Evolutionary conservation across 2,797 vertebrate genomes (phyloP), one percentile per base, ranked within the genome.

Genomic region (Danionella dracula): DNA sequence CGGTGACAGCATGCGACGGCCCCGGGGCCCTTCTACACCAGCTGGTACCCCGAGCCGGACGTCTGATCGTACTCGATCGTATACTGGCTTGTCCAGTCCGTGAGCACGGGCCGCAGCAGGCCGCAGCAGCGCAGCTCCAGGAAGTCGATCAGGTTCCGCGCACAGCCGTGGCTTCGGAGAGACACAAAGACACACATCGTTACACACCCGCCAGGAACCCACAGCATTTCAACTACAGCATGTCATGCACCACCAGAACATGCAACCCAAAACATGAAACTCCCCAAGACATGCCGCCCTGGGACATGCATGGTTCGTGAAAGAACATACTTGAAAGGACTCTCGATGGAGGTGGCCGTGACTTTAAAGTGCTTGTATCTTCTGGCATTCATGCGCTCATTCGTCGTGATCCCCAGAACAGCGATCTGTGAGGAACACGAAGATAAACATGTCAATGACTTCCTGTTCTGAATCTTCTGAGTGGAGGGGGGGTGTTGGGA

Each of bases 351-450:
- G 2, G 97, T 99, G 66, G 97, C 95, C 27, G 97, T 99, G 78
- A 99, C 95, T 92, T 98, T 99, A 93, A 99, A 98, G 93, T 99
- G 97, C 92, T 99, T 98, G 79, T 99, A 99, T 85, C 97, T 89
- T 81, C 96, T 93, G 46, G 96, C 97, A 72, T 99, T 99, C 97
- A 99, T 99, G 79, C 96, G 92, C 85, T 99, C 96, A 59, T 98
- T 99, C 85, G 97, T 98, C 35, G 97, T 99, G 85, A 98, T 96
- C 75, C 97, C 96, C 68, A 99, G 84, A 83, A 94, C 95, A 16
- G 96, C 94, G 68, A 99, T 99, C 97, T 99, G 70, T 19, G 29
- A 32, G 42, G 20, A 66, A 71, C 35, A 31, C 29, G 38, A 4
- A 50, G 27, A n/a, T n/a, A n/a, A n/a, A n/a, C n/a, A n/a, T n/a